A percentile compares a stretch with the other conserved stretches of the same genome.
Conservation (phyloP, 2,113 vertebrate species). For the Trematocara marginatum region DNA sequence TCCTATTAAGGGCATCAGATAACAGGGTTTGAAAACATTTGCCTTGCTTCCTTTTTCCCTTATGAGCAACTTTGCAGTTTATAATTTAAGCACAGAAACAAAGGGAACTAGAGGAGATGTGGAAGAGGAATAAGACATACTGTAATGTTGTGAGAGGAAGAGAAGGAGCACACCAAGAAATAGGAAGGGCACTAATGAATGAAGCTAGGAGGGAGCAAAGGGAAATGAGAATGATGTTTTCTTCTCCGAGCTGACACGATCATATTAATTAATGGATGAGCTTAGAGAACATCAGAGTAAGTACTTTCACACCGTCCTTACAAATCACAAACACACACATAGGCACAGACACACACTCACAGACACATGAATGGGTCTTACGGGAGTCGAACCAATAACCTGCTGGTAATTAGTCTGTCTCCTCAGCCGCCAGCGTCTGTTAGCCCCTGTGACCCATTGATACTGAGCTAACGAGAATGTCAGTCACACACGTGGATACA, state of each 20-base stretch:
- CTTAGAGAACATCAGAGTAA: constrained; percentile 32
- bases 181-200: not conserved
- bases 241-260: constrained; percentile 52
- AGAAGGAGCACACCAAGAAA: not conserved
- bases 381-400: constrained; percentile 69
- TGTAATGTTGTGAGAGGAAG: not conserved
- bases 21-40: not conserved
- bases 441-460: constrained; percentile 64
- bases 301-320: constrained; percentile 5
- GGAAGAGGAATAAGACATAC: not conserved
- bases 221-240: constrained; percentile 46
- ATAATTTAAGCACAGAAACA: not conserved
- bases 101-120: not conserved
- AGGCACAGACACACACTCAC: not conserved
- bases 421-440: constrained; percentile 64
- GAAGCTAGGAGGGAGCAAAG: not conserved
- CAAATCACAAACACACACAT: not conserved
- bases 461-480: constrained; percentile 65
- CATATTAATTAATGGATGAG: constrained; percentile 62
- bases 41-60: not conserved
- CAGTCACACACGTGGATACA: constrained; percentile 30
- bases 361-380: constrained; percentile 45
- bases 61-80: not conserved
- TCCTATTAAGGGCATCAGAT: not conserved
- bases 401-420: constrained; percentile 71